phyloP scores from a whole-genome alignment of 2,888 invertebrate species.

The Auanema freiburgensis region DNA sequence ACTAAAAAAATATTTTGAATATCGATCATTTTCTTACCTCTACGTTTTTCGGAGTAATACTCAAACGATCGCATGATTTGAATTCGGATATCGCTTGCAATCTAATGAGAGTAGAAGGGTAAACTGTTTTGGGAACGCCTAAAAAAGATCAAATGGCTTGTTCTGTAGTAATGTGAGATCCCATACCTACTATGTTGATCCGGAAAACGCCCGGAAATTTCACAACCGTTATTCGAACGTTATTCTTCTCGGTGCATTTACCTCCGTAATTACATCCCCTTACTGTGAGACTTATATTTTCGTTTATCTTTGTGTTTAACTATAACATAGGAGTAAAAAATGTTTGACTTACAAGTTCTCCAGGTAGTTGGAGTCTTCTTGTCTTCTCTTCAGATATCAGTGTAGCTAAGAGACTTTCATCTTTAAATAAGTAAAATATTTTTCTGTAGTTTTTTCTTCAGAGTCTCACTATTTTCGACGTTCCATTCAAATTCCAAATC shows the following conservation, averaged over 20 bases:
- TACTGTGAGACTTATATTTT: constrained; percentile 18
- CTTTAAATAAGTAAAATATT: constrained; percentile 15
- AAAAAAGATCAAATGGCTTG: not conserved
- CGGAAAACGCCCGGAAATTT: constrained; percentile 24
- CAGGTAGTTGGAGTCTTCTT: constrained; percentile 18
- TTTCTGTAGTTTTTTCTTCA: not conserved
- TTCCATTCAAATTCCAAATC: constrained; percentile 27
- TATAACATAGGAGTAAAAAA: not conserved
- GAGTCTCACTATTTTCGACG: constrained; percentile 23
- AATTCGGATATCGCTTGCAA: constrained; percentile 27
- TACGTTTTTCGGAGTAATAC: constrained; percentile 24
- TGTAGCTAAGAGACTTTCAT: constrained; percentile 10
- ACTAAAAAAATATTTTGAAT: constrained; percentile 19
- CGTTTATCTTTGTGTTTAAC: constrained; percentile 1
- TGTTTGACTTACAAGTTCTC: constrained; percentile 8
- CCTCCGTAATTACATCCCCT: constrained; percentile 34
- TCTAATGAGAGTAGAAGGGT: constrained; percentile 25
- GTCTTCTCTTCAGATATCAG: not conserved
- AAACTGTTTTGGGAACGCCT: constrained; percentile 12
- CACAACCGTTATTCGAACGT: constrained; percentile 17
- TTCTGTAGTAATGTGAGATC: not conserved
- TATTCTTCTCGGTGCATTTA: constrained; percentile 26
- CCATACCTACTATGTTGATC: constrained; percentile 29
- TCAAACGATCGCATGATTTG: constrained; percentile 24
- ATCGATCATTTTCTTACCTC: constrained; percentile 15